A percentile compares a stretch with the other conserved stretches of the same genome.
phyloP scores from a whole-genome alignment of 1,140 invertebrate species.

The Artemia franciscana region DNA sequence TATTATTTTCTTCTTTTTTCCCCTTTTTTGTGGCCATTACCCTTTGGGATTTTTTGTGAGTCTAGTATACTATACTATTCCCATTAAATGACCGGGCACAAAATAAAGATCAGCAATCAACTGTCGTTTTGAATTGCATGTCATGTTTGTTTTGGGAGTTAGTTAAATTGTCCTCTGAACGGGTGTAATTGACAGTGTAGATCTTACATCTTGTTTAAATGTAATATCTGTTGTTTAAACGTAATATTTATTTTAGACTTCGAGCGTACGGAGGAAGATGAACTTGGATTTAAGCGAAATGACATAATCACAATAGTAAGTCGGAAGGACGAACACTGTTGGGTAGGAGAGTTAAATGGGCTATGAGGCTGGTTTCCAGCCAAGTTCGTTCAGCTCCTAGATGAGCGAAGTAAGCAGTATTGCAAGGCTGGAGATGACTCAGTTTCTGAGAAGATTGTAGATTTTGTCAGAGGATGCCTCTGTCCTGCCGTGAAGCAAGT shows the following conservation, averaged over 20 bases:
- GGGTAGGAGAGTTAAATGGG: conserved; percentile 96
- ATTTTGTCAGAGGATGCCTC: conserved; percentile 78
- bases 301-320: conserved; percentile 94
- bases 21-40: too few relatives aligned
- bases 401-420: conserved; percentile 91
- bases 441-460: conserved; percentile 82
- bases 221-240: too few relatives aligned
- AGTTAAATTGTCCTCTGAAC: too few relatives aligned
- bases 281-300: conserved; percentile 91
- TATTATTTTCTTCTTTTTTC: too few relatives aligned
- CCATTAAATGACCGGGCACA: too few relatives aligned
- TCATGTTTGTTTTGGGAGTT: too few relatives aligned
- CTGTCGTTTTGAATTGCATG: too few relatives aligned
- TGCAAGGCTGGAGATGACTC: conserved; percentile 89
- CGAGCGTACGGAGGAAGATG: conserved; percentile 92
- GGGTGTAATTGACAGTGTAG: too few relatives aligned
- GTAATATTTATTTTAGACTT: conserved; percentile 72
- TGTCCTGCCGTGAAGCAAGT: conserved; percentile 85
- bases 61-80: too few relatives aligned
- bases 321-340: conserved; percentile 97
- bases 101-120: too few relatives aligned
- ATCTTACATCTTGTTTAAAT: too few relatives aligned
- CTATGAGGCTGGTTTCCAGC: conserved; percentile 96
- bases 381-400: conserved; percentile 81
- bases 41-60: too few relatives aligned